phyloP scores from a whole-genome alignment of 2,113 vertebrate genomes.

The Bothrops jararaca region DNA sequence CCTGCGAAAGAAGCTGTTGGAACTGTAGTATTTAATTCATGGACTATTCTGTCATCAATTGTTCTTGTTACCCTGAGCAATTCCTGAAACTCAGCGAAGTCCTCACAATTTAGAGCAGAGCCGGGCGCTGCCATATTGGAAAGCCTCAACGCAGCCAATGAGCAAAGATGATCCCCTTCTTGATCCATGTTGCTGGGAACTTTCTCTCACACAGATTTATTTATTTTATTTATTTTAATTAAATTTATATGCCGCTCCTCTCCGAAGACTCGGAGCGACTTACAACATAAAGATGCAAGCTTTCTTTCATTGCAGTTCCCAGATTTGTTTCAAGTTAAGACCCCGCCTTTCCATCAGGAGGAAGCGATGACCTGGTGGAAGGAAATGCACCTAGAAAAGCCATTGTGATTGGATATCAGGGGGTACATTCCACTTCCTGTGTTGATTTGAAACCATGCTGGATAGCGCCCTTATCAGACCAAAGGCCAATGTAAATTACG shows the following conservation, averaged over 20 bases:
- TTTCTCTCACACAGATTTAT: neutral
- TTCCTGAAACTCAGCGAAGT: constrained; percentile 95
- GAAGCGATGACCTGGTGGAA: neutral
- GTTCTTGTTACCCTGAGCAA: constrained; percentile 90
- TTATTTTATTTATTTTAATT: too few relatives aligned
- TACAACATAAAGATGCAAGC: too few relatives aligned
- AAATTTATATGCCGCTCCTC: too few relatives aligned
- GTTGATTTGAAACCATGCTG: neutral
- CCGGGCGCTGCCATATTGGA: constrained; percentile 91
- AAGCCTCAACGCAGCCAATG: constrained; percentile 65
- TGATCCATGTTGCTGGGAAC: neutral
- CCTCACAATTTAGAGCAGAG: constrained; percentile 81
- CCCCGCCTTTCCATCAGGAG: neutral
- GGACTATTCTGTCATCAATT: constrained; percentile 94
- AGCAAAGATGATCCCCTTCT: neutral
- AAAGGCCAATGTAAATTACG: neutral
- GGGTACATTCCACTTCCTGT: neutral
- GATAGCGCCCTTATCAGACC: neutral
- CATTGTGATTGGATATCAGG: neutral
- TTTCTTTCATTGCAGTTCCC: neutral
- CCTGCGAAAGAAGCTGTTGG: constrained; percentile 94
- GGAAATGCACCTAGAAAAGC: neutral
- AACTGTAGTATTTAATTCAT: constrained; percentile 91
- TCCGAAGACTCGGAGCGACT: too few relatives aligned
- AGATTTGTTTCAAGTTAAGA: neutral